Evolutionary conservation across 2,797 vertebrate genomes (phyloP), one percentile per base, ranked within the genome.

Genomic region (Anabacerthia variegaticeps): DNA sequence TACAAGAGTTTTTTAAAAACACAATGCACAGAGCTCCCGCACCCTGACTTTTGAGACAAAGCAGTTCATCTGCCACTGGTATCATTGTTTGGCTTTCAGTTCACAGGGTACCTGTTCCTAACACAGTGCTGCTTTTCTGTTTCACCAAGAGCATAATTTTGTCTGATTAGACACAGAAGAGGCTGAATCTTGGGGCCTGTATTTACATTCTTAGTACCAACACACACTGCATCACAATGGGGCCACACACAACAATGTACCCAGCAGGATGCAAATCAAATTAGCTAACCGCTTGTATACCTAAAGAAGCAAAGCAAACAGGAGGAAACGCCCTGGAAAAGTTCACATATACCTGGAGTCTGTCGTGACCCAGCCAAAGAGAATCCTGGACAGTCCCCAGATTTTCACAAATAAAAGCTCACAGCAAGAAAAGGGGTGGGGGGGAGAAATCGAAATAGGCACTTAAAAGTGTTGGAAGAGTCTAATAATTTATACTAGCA

Each of bases 401-500:
- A 80, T 61, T 73, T 74, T 74, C 43, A 88, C 27, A 77, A 82
- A 59, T 46, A 80, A 93, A 96, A 92, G 41, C 67, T 85, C 69
- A 39, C 17, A 89, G 58, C 18, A 55, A 63, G 41, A 72, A 77
- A 77, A 59, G 28, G 8, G 6, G 3, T 14, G 26, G 11, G 13
- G n/a, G 9, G 4, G 3, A 3, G 20, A 72, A 66, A 14, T 6
- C 71, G 55, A 90, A 85, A 72, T 18, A 27, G 68, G 24, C 23
- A 77, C 20, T 67, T 85, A 73, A 2, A 72, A 34, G 32, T 69
- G 30, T 61, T 58, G 91, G 28, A 75, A 73, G 89, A 88, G 49
- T 58, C 79, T 59, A 84, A 65, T 63, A 80, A 93, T 89, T 94
- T 88, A 59, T 69, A 83, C 13, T 44, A 88, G 22, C 34, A 62